Base-by-base conservation (phyloP, 1,140 invertebrate genomes). In the Aphelinus atriplicis region DNA sequence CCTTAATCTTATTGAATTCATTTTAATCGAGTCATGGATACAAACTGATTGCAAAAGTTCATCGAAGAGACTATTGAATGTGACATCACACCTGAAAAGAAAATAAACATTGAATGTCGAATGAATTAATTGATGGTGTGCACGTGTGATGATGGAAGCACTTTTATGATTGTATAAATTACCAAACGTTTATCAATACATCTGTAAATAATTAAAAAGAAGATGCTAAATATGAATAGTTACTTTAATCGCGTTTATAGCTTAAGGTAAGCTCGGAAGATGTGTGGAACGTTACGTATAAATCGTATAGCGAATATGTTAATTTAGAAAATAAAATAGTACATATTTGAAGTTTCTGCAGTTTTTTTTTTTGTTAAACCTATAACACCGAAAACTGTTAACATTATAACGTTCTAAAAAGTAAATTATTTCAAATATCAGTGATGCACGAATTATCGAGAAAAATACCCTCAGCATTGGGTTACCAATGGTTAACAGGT, bases 171-270 rank as follows among this genome's bases (percentile, higher is more conserved):
- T 76, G 75, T 76, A 76, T 76, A 71, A 76, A 76, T 76, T 76
- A 51, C 69, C 64, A 64, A 76, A 76, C 56, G 75, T 71, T 76
- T 71, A 76, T 61, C 67, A 76, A 66, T 76, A 76, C 75, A 67
- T 64, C 68, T 76, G 75, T 76, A 76, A 66, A 76, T 76, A 76
- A 61, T 71, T 60, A 68, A 70, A 70, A 42, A 65, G 51, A 74
- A 73, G 58, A 71, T 67, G 42, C 69, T 71, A 71, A 70, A 70
- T 67, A 68, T 57, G 46, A 70, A 71, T 53, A 72, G 69, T 67
- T 76, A 76, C 75, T 71, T 76, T 76, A 76, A 76, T 62, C 58
- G 71, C 69, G 75, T 76, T 76, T 76, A 76, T 71, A 76, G 69
- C 53, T 76, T 76, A 76, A 72, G 75, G 47, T 72, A 71, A 76